Evolutionary conservation across 2,888 invertebrate genomes (phyloP), one percentile per base, ranked within the genome.

Genomic region (Cerceris rybyensis): DNA sequence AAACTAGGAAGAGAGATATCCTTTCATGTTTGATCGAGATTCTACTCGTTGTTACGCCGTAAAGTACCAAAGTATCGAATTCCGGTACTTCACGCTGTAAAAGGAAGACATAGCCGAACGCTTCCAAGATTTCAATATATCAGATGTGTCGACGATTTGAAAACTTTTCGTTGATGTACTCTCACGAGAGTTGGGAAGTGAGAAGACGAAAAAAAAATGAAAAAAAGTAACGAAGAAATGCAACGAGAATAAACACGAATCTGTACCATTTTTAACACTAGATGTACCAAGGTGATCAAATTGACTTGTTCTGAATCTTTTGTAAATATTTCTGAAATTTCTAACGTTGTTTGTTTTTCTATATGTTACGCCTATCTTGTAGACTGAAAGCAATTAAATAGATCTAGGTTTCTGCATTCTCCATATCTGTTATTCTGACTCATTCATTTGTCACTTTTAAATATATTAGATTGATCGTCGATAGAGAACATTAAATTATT

Each of bases 201-300:
- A 13, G n/a, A 52, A 46, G 55, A 11, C 14, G 14, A 63, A 60
- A 42, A 52, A 63, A 61, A 13, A n/a, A 8, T 43, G 14, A 41
- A 52, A 41, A 16, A 52, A 60, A 28, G 46, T 13, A 16, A 41
- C n/a, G 28, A 41, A 52, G 17, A 16, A 43, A 60, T 39, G 46
- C 9, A 16, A 46, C n/a, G n/a, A 49, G 55, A 13, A n/a, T 43
- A 72, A 72, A 58, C 86, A 87, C 75, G 88, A 81, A 75, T 88
- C 77, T 83, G 84, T 85, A 87, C 86, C 87, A 83, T 84, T 88
- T 89, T 87, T 86, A 87, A 87, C n/a, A n/a, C n/a, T n/a, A n/a
- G n/a, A n/a, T n/a, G n/a, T n/a, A n/a, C n/a, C n/a, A n/a, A n/a
- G n/a, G n/a, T n/a, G n/a, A n/a, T n/a, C n/a, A n/a, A n/a, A n/a